phyloP scores from a whole-genome alignment of 1,140 invertebrate genomes.

The Conus ventricosus region DNA sequence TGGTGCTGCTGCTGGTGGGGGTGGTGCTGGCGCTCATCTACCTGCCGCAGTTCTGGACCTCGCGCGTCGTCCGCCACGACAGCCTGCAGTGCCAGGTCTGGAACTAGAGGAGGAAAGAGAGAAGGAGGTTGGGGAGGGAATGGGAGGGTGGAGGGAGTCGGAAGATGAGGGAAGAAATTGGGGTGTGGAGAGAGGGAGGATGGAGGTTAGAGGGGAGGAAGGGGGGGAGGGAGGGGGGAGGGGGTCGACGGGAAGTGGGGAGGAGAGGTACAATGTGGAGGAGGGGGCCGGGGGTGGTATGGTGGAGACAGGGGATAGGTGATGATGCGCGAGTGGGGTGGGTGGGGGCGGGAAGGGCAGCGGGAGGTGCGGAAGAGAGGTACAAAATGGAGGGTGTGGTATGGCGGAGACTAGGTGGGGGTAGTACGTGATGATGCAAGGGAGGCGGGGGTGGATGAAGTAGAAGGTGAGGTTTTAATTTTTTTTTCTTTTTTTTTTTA shows the following conservation, averaged over 20 bases:
- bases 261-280: too few species aligned
- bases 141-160: background rate
- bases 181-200: background rate
- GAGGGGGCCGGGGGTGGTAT: too few species aligned
- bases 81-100: conserved; percentile 4
- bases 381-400: too few species aligned
- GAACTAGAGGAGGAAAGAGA: background rate
- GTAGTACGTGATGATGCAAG: too few species aligned
- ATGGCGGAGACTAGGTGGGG: too few species aligned
- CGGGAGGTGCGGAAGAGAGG: background rate
- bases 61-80: background rate
- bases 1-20: conserved; percentile 21
- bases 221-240: background rate
- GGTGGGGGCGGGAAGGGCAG: background rate
- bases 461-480: too few species aligned
- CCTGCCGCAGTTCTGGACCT: conserved; percentile 37
- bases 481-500: too few species aligned
- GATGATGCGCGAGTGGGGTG: background rate
- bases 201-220: too few species aligned
- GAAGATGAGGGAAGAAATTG: background rate
- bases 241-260: background rate
- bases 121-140: background rate
- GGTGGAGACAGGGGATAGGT: background rate
- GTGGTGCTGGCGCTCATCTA: conserved; percentile 28
- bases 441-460: too few species aligned